phyloP scores from a whole-genome alignment of 2,888 invertebrate species.

The Andrena bicolor region DNA sequence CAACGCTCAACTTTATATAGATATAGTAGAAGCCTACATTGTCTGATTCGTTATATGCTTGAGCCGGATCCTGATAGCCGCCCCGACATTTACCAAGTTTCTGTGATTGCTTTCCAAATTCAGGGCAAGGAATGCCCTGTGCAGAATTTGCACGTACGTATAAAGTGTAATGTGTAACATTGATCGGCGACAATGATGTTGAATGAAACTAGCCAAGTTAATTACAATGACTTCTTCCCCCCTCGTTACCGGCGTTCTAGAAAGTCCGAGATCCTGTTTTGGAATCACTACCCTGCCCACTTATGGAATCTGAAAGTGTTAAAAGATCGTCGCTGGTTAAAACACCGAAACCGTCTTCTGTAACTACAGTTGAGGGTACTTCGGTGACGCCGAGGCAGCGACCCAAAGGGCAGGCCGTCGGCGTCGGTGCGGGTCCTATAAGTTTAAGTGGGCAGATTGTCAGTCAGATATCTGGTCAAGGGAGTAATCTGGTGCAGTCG shows the following conservation, averaged over 20 bases:
- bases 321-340: conserved; percentile 87
- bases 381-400: conserved; percentile 93
- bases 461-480: conserved; percentile 83
- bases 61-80: conserved; percentile 93
- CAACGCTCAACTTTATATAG: conserved; percentile 65
- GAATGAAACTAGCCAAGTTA: background rate
- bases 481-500: conserved; percentile 64
- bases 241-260: conserved; percentile 83
- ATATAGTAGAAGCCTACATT: conserved; percentile 82
- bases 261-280: conserved; percentile 89
- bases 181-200: background rate
- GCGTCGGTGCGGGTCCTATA: conserved; percentile 82
- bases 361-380: conserved; percentile 89
- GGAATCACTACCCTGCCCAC: conserved; percentile 89
- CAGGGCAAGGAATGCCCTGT: conserved; percentile 91
- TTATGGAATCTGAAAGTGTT: conserved; percentile 89
- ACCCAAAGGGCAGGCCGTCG: conserved; percentile 88
- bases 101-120: conserved; percentile 90
- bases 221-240: background rate
- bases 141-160: conserved; percentile 91
- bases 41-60: conserved; percentile 89
- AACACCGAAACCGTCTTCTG: conserved; percentile 84
- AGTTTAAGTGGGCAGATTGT: conserved; percentile 83
- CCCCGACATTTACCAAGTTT: conserved; percentile 95
- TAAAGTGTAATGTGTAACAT: background rate